Evolutionary conservation across 64 coral and sea anemone species (phyloP).

Genomic region (Actinia equina): DNA sequence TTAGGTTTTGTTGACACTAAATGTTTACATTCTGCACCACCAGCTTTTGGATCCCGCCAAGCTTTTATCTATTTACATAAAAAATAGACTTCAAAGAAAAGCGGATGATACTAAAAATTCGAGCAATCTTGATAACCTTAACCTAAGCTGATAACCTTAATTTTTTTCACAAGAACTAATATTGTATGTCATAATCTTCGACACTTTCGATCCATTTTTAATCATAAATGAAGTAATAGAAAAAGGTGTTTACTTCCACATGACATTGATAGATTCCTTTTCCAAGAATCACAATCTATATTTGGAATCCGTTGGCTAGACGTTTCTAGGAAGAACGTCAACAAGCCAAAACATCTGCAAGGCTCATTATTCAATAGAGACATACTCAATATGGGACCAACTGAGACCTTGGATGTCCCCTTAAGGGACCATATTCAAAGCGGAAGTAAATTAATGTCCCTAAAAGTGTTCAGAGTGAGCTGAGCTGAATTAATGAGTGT

Average conservation of each 20-base stretch:
- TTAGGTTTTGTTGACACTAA: neutral
- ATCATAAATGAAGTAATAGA: neutral
- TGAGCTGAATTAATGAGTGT: no score
- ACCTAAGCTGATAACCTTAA: neutral
- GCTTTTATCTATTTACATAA: neutral
- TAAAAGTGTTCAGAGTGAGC: no score
- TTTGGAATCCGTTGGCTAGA: no score
- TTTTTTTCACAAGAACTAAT: neutral
- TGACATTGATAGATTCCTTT: neutral
- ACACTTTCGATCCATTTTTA: neutral
- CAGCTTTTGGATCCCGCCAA: neutral
- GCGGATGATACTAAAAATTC: neutral
- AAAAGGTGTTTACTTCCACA: neutral
- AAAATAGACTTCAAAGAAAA: neutral
- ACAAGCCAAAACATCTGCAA: neutral
- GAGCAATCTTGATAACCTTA: no score
- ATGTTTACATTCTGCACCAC: neutral
- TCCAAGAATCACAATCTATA: neutral
- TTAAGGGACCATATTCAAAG: neutral
- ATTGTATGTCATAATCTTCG: neutral
- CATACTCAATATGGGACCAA: neutral
- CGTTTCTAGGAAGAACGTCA: no score
- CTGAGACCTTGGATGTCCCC: neutral
- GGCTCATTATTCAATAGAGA: no score
- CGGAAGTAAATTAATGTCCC: neutral